Evolutionary conservation across 1,140 invertebrate genomes (phyloP), one percentile per base, ranked within the genome.

Genomic region (Macrotrachela quadricornifera): DNA sequence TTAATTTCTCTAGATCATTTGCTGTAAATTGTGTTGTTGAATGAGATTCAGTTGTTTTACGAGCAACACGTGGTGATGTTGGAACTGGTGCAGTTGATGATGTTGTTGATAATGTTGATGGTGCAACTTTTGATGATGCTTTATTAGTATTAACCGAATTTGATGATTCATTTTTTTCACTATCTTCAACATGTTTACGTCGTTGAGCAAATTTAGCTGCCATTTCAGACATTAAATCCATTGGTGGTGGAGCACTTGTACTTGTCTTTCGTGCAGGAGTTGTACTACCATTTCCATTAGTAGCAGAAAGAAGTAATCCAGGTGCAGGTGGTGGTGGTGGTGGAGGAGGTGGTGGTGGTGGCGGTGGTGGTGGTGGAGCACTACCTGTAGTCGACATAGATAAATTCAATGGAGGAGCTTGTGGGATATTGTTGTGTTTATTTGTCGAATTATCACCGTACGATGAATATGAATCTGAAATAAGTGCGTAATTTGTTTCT

Each of bases 221-320:
- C 85, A 94, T 91, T 74, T 94, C 88, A 66, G 88, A 84, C 85
- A 94, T 90, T 79, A 92, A 85, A 53, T 81, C 61, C 30, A 30
- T 52, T 37, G 50, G 43, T 56, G 55, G 41, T 41, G n/a, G n/a
- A n/a, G 51, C 18, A 51, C 12, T 44, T 41, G 51, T 12, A 51
- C 51, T 36, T 59, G 51, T 39, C 21, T 30, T 30, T 30, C 21
- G 21, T 30, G 21, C 3, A 4, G 21, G 2, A 2, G 21, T 30
- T 38, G 38, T 16, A 48, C 16, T 37, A n/a, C 16, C 13, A 15
- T 45, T 52, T 57, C 13, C 38, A 53, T 36, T 49, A 12, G 40
- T 43, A 13, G 49, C n/a, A 13, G 46, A 6, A n/a, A 30, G 18
- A 44, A 54, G 43, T 15, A 41, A 30, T 13, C 52, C 49, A 17